Conservation (phyloP, 2,888 invertebrate genomes). For the Trissoscelio sp. region DNA sequence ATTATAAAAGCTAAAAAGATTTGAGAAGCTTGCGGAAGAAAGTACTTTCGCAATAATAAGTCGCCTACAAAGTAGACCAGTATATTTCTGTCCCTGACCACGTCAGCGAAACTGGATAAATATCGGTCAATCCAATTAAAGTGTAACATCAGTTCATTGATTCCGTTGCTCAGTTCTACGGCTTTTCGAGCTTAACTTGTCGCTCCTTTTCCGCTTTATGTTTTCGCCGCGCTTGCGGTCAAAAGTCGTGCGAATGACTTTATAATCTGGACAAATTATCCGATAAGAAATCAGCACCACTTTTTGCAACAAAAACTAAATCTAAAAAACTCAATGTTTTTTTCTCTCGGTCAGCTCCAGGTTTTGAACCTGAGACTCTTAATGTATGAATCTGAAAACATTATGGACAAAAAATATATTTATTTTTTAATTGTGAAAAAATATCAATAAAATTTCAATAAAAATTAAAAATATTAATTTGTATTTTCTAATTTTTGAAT, state of each 20-base stretch:
- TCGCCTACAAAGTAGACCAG: slow-evolving; percentile 52
- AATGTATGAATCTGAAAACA: too few relatives aligned
- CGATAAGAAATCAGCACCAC: not conserved
- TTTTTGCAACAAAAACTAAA: not conserved
- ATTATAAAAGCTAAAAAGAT: slow-evolving; percentile 40
- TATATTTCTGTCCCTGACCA: slow-evolving; percentile 60
- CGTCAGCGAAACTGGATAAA: slow-evolving; percentile 69
- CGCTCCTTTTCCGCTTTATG: slow-evolving; percentile 47
- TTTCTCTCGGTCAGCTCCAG: too few relatives aligned
- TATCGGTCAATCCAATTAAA: slow-evolving; percentile 82
- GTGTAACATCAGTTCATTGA: slow-evolving; percentile 74
- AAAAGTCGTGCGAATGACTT: slow-evolving; percentile 53
- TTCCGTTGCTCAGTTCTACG: slow-evolving; percentile 64
- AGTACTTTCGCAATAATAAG: slow-evolving; percentile 55
- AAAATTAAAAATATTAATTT: too few relatives aligned
- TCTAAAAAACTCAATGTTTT: too few relatives aligned
- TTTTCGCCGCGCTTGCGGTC: slow-evolving; percentile 40
- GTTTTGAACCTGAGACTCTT: too few relatives aligned
- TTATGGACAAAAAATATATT: too few relatives aligned
- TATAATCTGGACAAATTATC: slow-evolving; percentile 38
- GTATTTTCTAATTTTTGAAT: too few relatives aligned
- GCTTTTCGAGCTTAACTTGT: slow-evolving; percentile 59
- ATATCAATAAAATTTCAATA: too few relatives aligned
- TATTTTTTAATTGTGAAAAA: too few relatives aligned
- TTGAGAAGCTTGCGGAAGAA: slow-evolving; percentile 47